Percentiles rank a stretch among this genome's conserved stretches.
phyloP scores from a whole-genome alignment of 2,113 vertebrate species.

The Odobenus rosmarus region DNA sequence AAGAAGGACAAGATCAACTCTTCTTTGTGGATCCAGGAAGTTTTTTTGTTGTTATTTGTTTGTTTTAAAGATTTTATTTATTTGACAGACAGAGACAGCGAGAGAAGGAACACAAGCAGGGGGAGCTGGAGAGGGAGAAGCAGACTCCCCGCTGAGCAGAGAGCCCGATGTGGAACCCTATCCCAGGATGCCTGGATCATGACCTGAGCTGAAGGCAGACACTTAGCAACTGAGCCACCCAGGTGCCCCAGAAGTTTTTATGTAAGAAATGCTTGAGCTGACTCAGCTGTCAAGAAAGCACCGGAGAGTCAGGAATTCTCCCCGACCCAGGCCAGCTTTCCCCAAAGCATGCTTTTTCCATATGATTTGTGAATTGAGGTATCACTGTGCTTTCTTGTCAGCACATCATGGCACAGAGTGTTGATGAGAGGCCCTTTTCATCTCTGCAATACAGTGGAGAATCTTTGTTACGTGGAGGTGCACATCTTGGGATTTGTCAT shows the following conservation, averaged over 20 bases:
- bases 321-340: background rate
- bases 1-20: background rate
- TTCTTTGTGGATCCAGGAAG: background rate
- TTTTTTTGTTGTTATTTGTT: too few relatives aligned
- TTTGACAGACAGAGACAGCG: too few relatives aligned
- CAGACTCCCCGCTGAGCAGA: too few relatives aligned
- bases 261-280: background rate
- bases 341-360: background rate
- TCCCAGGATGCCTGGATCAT: too few relatives aligned
- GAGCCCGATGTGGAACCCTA: too few relatives aligned
- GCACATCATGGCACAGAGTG: background rate
- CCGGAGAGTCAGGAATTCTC: background rate
- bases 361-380: background rate
- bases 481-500: background rate
- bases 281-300: background rate
- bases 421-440: background rate
- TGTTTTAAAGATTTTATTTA: too few relatives aligned
- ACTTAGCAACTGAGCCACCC: too few relatives aligned
- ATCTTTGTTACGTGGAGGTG: background rate
- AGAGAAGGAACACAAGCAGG: too few relatives aligned
- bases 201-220: too few relatives aligned
- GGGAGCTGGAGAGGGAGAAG: too few relatives aligned
- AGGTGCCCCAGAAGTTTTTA: background rate
- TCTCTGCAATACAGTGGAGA: background rate
- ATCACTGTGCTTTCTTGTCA: conserved; percentile 2